Evolutionary conservation across 2,113 vertebrate genomes (phyloP).

Genomic region (Apaloderma vittatum): DNA sequence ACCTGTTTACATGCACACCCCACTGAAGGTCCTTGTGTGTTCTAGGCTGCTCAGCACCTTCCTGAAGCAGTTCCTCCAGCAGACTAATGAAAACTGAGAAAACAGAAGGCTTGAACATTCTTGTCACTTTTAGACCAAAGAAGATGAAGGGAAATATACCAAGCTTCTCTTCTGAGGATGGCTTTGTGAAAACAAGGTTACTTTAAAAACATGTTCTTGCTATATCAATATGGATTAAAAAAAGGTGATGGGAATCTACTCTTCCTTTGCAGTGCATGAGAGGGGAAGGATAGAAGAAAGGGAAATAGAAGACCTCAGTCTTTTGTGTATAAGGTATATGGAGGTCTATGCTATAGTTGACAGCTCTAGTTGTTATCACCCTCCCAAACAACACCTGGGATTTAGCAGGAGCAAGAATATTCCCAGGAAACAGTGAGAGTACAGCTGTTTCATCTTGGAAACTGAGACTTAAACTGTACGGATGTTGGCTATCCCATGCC

Average conservation of each 20-base stretch:
- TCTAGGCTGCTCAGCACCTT: background rate
- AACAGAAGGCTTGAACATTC: background rate
- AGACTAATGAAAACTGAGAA: background rate
- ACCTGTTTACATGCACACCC: background rate
- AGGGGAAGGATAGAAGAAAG: background rate
- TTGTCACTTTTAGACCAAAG: background rate
- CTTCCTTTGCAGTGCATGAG: background rate
- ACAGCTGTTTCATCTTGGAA: background rate
- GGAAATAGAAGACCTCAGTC: background rate
- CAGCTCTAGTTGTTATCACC: background rate
- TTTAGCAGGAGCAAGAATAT: background rate
- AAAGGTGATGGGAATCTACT: background rate
- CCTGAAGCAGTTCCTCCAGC: background rate
- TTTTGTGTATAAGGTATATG: background rate
- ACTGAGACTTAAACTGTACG: background rate
- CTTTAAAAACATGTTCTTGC: background rate
- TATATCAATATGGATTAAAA: background rate
- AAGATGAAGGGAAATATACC: background rate
- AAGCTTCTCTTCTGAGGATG: background rate
- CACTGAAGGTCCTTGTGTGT: background rate
- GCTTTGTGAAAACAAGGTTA: background rate
- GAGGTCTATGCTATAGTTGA: background rate
- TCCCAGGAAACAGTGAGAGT: background rate
- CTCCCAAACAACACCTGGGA: background rate
- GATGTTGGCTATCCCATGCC: background rate